Evolutionary conservation across 2,888 invertebrate species (phyloP).

Genomic region (Pandemis cinnamomeana): DNA sequence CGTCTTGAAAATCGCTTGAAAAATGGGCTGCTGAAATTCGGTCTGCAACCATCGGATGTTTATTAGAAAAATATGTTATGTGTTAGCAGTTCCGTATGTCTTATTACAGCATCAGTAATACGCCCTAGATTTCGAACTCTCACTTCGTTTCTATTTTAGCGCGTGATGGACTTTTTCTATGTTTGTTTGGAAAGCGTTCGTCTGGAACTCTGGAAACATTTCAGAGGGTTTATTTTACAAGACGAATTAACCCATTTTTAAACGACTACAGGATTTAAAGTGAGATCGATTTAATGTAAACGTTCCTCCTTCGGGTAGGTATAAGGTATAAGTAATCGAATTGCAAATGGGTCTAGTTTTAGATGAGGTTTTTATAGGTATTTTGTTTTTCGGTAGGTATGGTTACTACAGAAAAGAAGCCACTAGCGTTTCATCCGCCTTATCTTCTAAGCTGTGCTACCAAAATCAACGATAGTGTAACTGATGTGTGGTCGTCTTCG

Average conservation of each 20-base stretch:
- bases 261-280: slow-evolving; percentile 13
- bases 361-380: background rate
- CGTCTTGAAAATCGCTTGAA: slow-evolving; percentile 29
- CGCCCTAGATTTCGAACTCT: slow-evolving; percentile 37
- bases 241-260: slow-evolving; percentile 31
- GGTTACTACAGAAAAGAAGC: no score
- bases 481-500: no score
- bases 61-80: slow-evolving; percentile 20
- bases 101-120: slow-evolving; percentile 29
- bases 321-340: background rate
- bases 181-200: slow-evolving; percentile 34
- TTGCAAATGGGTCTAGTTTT: background rate
- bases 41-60: slow-evolving; percentile 37
- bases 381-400: no score
- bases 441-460: no score
- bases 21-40: slow-evolving; percentile 39
- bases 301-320: background rate
- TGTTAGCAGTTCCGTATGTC: slow-evolving; percentile 9
- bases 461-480: no score
- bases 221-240: slow-evolving; percentile 25
- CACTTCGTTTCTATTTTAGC: slow-evolving; percentile 28
- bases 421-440: no score
- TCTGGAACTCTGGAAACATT: slow-evolving; percentile 30
- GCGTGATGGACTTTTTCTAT: slow-evolving; percentile 32
- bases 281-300: slow-evolving; percentile 22